Conservation (phyloP, 1,140 invertebrate genomes). For the Drosophila littoralis region DNA sequence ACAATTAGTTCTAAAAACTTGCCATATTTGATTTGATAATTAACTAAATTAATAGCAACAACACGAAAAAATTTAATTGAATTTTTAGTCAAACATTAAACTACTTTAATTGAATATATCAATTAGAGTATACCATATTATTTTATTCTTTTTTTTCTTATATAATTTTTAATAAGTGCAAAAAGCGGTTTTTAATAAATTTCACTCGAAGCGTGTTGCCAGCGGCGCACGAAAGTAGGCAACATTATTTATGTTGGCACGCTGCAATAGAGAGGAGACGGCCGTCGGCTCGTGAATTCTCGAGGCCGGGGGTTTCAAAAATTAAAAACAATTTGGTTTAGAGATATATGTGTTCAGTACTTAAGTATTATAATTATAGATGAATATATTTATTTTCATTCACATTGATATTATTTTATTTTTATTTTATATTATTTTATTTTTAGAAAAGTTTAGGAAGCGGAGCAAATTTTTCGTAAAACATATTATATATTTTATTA, state of each 20-base stretch:
- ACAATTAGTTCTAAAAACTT: constrained; percentile 4
- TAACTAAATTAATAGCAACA: constrained; percentile 12
- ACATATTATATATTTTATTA: no score
- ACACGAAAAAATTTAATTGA: constrained; percentile 11
- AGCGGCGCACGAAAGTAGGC: constrained; percentile 55
- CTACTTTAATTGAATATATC: constrained; percentile 13
- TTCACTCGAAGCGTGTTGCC: constrained; percentile 13
- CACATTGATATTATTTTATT: no score
- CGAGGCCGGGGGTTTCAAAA: no score
- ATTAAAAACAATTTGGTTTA: no score
- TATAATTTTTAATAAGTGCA: constrained; percentile 51
- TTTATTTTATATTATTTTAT: no score
- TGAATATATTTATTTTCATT: no score
- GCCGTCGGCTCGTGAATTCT: neutral
- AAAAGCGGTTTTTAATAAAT: constrained; percentile 66
- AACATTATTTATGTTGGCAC: constrained; percentile 59
- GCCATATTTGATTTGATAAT: neutral
- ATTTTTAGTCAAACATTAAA: constrained; percentile 11
- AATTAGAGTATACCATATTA: constrained; percentile 19
- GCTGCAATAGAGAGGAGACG: constrained; percentile 12
- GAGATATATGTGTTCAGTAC: no score
- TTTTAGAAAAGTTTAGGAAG: no score
- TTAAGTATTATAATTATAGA: no score
- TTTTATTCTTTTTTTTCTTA: neutral
- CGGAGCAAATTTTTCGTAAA: no score